phyloP scores from a whole-genome alignment of 2,113 vertebrate species.

The Mus musculus region GRCm39 chr1:84588501-84589000 shows the following conservation, averaged over 20 bases:
- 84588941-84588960: too few relatives aligned
- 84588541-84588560: background rate
- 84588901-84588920: too few relatives aligned
- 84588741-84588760: background rate
- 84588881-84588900: too few relatives aligned
- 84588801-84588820: background rate
- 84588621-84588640: background rate
- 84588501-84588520: too few relatives aligned
- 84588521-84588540: background rate
- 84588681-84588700: background rate
- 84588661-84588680: background rate
- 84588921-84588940: too few relatives aligned
- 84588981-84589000: too few relatives aligned
- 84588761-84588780: background rate
- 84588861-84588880: constrained; percentile 28
- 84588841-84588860: constrained; percentile 58
- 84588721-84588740: background rate
- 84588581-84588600: background rate
- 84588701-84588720: background rate
- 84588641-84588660: background rate
- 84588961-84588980: too few relatives aligned
- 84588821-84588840: constrained; percentile 5
- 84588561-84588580: background rate
- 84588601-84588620: background rate
- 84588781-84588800: constrained; percentile 25